phyloP scores from a whole-genome alignment of 2,888 invertebrate species.

The Ecliptopera silaceata region DNA sequence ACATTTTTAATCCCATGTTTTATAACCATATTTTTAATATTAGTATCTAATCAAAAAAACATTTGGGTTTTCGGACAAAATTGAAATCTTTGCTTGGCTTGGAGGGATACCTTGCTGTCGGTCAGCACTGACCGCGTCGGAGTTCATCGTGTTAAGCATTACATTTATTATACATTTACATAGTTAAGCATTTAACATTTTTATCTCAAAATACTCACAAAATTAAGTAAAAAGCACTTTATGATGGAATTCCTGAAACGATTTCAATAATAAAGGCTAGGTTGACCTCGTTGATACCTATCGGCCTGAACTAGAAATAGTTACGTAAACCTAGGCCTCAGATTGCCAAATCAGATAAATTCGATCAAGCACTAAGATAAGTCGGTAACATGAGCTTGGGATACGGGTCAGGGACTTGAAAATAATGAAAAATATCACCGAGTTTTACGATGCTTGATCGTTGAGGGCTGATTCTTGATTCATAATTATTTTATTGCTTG shows the following conservation, averaged over 20 bases:
- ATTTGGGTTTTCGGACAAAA: no score
- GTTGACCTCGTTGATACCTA: slow-evolving; percentile 48
- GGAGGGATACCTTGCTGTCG: no score
- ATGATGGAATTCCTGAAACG: slow-evolving; percentile 20
- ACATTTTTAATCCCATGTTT: no score
- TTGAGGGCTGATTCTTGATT: slow-evolving; percentile 6
- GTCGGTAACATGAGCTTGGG: slow-evolving; percentile 59
- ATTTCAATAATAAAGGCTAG: slow-evolving; percentile 27
- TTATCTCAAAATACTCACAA: no score
- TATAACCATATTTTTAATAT: no score
- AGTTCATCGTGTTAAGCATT: no score
- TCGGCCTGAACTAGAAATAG: slow-evolving; percentile 60
- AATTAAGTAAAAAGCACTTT: no score
- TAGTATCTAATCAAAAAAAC: no score
- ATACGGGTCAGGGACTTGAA: slow-evolving; percentile 64
- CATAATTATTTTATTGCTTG: neutral
- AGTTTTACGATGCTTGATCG: slow-evolving; percentile 17
- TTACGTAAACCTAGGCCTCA: slow-evolving; percentile 52
- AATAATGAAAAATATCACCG: slow-evolving; percentile 43
- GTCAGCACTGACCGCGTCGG: no score
- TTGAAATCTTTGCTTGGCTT: no score
- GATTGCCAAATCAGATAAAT: slow-evolving; percentile 59
- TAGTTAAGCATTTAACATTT: no score
- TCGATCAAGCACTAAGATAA: slow-evolving; percentile 65
- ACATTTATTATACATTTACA: no score